Conservation (phyloP, 2,888 invertebrate genomes). For the Aleiodes alternator region DNA sequence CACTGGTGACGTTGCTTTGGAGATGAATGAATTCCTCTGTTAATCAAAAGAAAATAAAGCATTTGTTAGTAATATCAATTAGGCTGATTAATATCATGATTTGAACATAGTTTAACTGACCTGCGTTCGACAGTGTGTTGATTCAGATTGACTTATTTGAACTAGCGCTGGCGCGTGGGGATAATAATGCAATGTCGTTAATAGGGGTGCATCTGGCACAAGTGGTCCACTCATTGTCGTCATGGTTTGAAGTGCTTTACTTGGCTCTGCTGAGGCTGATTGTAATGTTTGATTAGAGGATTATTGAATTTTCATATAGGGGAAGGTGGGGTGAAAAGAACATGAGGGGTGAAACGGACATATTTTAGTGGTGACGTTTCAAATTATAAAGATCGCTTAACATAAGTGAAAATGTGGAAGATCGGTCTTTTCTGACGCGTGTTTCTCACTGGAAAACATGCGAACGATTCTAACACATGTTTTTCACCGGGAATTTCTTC, state of each 20-base stretch:
- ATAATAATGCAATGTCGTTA: constrained; percentile 72
- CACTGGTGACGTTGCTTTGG: constrained; percentile 76
- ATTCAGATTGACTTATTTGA: constrained; percentile 71
- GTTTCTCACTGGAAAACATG: too few species aligned
- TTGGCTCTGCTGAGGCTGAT: constrained; percentile 69
- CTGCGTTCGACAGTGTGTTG: constrained; percentile 71
- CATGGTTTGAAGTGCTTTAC: constrained; percentile 70
- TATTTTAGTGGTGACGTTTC: too few species aligned
- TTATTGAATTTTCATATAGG: not conserved
- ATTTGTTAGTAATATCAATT: not conserved
- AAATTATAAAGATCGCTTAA: too few species aligned
- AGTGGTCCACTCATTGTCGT: constrained; percentile 70
- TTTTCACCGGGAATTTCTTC: not conserved
- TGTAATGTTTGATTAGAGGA: not conserved
- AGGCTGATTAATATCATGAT: not conserved
- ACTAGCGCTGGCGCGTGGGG: constrained; percentile 71
- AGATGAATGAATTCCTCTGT: constrained; percentile 69
- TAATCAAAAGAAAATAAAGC: constrained; percentile 47
- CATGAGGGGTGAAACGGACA: too few species aligned
- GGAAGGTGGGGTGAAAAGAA: too few species aligned
- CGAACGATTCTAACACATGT: too few species aligned
- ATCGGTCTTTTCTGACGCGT: too few species aligned
- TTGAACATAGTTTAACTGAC: constrained; percentile 55
- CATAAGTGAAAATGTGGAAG: too few species aligned
- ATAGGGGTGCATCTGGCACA: constrained; percentile 68